Evolutionary conservation across 2,888 invertebrate genomes (phyloP).

Genomic region (Toxonevra muliebris): DNA sequence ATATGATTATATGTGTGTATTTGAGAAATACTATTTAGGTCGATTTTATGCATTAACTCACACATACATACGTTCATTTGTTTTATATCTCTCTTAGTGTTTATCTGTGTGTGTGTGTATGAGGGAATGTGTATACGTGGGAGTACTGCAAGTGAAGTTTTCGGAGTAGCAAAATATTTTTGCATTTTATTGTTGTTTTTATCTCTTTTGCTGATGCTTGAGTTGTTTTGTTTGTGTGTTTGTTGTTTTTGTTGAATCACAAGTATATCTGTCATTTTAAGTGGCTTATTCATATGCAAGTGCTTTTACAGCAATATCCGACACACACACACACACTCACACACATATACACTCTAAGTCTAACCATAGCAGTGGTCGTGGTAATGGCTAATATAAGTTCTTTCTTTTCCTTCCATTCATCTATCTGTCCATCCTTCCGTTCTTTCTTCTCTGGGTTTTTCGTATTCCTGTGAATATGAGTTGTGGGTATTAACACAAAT

Average conservation of each 20-base stretch:
- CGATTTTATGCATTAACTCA: conserved; percentile 34
- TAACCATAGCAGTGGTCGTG: neutral
- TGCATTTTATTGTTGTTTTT: conserved; percentile 20
- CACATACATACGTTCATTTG: conserved; percentile 30
- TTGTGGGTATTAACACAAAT: conserved; percentile 54
- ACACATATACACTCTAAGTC: conserved; percentile 21
- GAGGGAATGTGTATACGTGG: neutral
- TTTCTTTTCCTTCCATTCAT: neutral
- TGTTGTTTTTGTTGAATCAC: conserved; percentile 27
- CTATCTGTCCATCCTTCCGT: conserved; percentile 32
- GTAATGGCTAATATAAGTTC: neutral
- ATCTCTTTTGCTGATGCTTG: conserved; percentile 27
- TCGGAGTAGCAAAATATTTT: neutral
- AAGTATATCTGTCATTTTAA: conserved; percentile 59
- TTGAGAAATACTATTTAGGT: conserved; percentile 22
- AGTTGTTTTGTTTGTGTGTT: conserved; percentile 12
- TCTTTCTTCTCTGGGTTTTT: too few relatives aligned
- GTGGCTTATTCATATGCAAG: conserved; percentile 60
- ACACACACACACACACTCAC: neutral
- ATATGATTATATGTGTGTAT: neutral
- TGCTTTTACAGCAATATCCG: conserved; percentile 14
- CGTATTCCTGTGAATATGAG: conserved; percentile 8
- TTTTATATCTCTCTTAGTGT: conserved; percentile 14
- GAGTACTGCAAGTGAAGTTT: too few relatives aligned
- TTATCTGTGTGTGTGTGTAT: neutral